Conservation (phyloP, 2,113 vertebrate species). For the Ceyx margarethae region DNA sequence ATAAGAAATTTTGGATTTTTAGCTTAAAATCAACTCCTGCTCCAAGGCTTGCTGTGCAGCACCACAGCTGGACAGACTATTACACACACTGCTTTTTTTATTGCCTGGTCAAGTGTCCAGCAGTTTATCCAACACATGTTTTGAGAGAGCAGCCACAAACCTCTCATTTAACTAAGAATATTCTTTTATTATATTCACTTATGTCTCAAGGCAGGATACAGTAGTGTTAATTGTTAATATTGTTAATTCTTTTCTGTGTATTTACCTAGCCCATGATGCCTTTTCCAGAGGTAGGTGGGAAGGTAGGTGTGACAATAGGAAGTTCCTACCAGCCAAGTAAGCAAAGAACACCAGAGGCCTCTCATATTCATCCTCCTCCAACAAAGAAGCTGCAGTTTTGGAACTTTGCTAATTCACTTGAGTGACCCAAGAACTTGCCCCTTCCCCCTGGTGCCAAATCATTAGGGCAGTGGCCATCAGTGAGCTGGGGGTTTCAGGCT, state of each 20-base stretch:
- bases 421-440: background rate
- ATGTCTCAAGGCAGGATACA: background rate
- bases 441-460: background rate
- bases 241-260: background rate
- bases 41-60: background rate
- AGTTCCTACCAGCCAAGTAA: background rate
- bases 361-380: background rate
- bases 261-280: background rate
- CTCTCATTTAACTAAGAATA: background rate
- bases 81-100: background rate
- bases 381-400: background rate
- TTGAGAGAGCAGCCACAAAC: background rate
- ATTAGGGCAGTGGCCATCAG: background rate
- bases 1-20: background rate
- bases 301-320: background rate
- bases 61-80: background rate
- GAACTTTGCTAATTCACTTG: background rate
- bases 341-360: background rate
- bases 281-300: background rate
- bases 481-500: background rate
- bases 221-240: background rate
- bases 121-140: background rate
- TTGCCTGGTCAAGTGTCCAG: background rate
- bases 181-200: background rate
- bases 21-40: background rate